Evolutionary conservation across 2,113 vertebrate species (phyloP).

Genomic region (Corydoras maculifer): DNA sequence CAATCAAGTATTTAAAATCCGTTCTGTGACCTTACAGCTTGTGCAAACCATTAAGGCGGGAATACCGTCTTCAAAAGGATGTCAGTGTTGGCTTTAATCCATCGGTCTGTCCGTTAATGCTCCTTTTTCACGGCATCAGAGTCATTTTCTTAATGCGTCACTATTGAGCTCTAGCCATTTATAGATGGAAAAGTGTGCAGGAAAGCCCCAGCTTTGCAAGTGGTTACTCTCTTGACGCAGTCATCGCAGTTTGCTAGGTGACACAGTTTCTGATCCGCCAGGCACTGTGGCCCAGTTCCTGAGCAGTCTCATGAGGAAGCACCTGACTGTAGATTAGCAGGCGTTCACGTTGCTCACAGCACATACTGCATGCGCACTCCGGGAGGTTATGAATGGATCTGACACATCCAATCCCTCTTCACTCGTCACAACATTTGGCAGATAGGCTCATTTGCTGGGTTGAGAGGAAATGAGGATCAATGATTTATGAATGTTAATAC

Average conservation of each 20-base stretch:
- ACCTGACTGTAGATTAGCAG: slow-evolving; percentile 71
- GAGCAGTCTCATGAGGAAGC: slow-evolving; percentile 72
- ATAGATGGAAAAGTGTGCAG: slow-evolving; percentile 42
- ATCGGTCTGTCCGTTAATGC: background rate
- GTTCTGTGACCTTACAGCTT: background rate
- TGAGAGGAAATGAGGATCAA: too few species aligned
- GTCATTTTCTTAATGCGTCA: background rate
- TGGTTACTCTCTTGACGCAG: slow-evolving; percentile 53
- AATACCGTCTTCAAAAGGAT: background rate
- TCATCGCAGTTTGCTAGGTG: slow-evolving; percentile 44
- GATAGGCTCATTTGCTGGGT: too few species aligned
- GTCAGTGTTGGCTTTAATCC: background rate
- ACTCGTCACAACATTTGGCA: too few species aligned
- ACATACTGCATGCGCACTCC: background rate
- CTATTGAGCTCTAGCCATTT: slow-evolving; percentile 25
- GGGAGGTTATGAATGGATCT: too few species aligned
- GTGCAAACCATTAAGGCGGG: background rate
- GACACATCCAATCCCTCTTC: background rate
- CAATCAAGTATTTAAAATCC: slow-evolving; percentile 5
- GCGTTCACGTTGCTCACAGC: slow-evolving; percentile 16
- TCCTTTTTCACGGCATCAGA: background rate
- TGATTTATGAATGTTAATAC: too few species aligned
- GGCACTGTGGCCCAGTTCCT: slow-evolving; percentile 42
- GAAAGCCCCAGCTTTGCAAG: slow-evolving; percentile 58
- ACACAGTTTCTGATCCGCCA: slow-evolving; percentile 55